Percentiles rank a stretch among this genome's conserved stretches.
phyloP scores from a whole-genome alignment of 2,797 vertebrate species.

The Urosaurus nigricauda region DNA sequence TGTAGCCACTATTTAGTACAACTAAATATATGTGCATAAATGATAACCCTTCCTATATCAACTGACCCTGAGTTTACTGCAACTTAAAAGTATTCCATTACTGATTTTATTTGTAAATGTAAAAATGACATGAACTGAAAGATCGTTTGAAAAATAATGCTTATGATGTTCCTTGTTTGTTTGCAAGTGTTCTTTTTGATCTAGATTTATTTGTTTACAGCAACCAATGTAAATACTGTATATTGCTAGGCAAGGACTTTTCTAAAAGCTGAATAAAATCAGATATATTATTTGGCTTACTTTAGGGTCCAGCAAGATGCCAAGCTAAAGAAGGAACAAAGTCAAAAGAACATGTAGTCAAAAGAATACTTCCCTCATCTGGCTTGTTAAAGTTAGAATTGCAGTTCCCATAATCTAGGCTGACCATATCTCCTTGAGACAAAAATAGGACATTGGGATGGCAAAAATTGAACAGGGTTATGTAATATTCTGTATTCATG shows the following conservation, averaged over 20 bases:
- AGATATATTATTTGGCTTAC: constrained; percentile 67
- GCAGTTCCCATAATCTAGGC: no score
- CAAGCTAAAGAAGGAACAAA: constrained; percentile 57
- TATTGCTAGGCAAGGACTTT: constrained; percentile 36
- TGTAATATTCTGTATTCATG: no score
- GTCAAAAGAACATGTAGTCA: constrained; percentile 34
- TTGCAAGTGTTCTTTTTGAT: constrained; percentile 44
- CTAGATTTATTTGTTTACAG: no score
- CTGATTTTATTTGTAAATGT: background rate
- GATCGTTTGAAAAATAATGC: constrained; percentile 33
- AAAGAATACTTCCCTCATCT: constrained; percentile 21
- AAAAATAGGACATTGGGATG: no score
- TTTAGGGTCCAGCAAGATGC: constrained; percentile 44
- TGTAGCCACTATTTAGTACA: background rate
- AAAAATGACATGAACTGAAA: background rate
- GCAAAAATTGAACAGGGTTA: no score
- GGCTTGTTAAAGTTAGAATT: no score
- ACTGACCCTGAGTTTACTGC: background rate
- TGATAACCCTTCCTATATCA: background rate
- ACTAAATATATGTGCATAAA: background rate
- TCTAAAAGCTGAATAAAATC: constrained; percentile 47
- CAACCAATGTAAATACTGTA: no score
- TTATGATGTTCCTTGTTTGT: constrained; percentile 8
- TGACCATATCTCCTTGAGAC: no score
- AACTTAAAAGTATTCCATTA: background rate